Evolutionary conservation across 2,113 vertebrate genomes (phyloP).

Genomic region (Strix uralensis): DNA sequence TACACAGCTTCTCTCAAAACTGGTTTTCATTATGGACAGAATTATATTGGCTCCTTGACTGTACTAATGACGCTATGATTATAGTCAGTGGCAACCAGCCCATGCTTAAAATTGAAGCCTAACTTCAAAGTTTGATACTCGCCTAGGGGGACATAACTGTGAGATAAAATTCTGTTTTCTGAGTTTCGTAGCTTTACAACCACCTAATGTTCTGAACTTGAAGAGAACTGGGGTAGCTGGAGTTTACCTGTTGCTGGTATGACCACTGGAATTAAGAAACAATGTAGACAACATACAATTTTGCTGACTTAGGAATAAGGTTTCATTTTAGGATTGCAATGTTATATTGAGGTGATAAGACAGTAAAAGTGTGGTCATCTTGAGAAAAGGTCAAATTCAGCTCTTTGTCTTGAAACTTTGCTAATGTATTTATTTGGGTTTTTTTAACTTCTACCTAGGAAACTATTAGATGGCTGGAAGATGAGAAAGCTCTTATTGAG

Average conservation of each 20-base stretch:
- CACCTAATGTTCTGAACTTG: not conserved
- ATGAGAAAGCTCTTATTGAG: constrained; percentile 93
- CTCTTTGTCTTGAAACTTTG: not conserved
- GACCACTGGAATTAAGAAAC: not conserved
- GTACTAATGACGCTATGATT: not conserved
- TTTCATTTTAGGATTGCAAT: not conserved
- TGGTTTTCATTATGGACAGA: not conserved
- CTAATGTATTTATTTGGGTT: not conserved
- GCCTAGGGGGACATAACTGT: not conserved
- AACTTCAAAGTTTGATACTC: not conserved
- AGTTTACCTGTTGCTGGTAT: not conserved
- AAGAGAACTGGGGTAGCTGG: not conserved
- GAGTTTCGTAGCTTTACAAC: not conserved
- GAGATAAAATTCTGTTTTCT: not conserved
- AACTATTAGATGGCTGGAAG: constrained; percentile 95
- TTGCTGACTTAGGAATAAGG: not conserved
- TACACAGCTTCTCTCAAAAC: not conserved
- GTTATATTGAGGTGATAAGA: not conserved
- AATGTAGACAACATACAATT: not conserved
- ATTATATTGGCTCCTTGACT: not conserved
- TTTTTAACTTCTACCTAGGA: constrained; percentile 76
- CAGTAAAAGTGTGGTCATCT: not conserved
- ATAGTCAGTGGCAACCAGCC: not conserved
- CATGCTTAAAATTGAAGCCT: not conserved
- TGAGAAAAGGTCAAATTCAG: not conserved